Conservation (phyloP, 2,113 vertebrate species). For the Rafetus swinhoei region DNA sequence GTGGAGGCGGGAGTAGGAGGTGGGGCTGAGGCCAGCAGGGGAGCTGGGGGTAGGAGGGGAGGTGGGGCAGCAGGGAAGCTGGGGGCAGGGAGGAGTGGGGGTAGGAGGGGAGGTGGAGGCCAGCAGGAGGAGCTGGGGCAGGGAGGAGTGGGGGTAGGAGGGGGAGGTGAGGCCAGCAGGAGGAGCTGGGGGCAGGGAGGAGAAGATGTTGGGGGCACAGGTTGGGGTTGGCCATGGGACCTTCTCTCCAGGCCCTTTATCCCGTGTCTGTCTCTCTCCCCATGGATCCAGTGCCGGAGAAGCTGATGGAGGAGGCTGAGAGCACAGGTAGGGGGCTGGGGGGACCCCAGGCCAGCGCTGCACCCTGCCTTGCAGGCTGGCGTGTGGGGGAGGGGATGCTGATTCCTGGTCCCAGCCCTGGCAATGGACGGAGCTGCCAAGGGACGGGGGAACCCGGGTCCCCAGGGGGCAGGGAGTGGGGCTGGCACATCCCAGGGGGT, state of each 20-base stretch:
- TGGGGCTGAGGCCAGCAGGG: neutral
- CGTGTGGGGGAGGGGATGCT: neutral
- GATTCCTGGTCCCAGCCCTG: neutral
- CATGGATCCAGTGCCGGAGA: neutral
- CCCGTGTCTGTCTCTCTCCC: neutral
- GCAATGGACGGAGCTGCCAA: too few species aligned
- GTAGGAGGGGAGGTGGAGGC: neutral
- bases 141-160: too few species aligned
- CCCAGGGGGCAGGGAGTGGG: neutral
- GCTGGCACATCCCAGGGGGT: neutral
- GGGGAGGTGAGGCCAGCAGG: neutral
- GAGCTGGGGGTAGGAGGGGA: neutral
- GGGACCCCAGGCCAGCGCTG: neutral
- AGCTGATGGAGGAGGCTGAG: neutral
- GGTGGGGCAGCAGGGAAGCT: too few species aligned
- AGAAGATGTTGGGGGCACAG: neutral
- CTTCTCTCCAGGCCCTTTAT: neutral
- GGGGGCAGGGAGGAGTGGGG: too few species aligned
- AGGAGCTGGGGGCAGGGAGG: neutral
- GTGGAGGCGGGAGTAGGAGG: neutral
- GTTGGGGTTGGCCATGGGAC: too few species aligned
- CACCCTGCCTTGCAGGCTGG: neutral
- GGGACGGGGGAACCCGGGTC: neutral
- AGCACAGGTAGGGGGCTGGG: slow-evolving; percentile 55
- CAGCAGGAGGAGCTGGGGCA: neutral